A percentile compares a stretch with the other conserved stretches of the same genome.
Conservation (phyloP, 2,888 invertebrate genomes). For the Agrochola macilenta region DNA sequence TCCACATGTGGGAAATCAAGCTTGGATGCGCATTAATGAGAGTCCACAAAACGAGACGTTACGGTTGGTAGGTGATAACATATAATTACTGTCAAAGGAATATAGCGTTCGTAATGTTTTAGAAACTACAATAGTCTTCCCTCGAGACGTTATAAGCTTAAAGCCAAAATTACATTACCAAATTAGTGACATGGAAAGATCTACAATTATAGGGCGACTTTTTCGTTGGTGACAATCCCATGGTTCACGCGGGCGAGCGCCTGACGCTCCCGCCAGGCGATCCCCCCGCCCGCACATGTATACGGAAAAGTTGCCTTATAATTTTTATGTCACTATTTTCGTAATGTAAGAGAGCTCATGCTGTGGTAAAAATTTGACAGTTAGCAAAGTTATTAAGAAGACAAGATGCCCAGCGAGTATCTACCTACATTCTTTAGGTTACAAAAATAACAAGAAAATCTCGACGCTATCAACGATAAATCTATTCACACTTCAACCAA, state of each 20-base stretch:
- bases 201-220: too few species aligned
- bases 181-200: too few species aligned
- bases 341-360: background rate
- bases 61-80: background rate
- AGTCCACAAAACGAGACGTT: background rate
- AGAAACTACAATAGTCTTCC: background rate
- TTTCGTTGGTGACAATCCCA: background rate
- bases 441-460: background rate
- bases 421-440: background rate
- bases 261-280: background rate
- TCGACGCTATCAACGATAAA: background rate
- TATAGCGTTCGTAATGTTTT: constrained; percentile 3
- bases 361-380: too few species aligned
- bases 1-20: constrained; percentile 3
- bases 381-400: background rate
- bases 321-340: background rate
- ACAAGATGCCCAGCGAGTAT: background rate
- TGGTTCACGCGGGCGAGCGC: too few species aligned
- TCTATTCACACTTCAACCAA: background rate
- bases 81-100: background rate
- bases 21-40: background rate
- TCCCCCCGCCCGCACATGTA: background rate
- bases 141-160: too few species aligned
- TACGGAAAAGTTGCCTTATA: background rate
- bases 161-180: too few species aligned